Evolutionary conservation across 2,113 vertebrate genomes (phyloP).

Genomic region (Daphoenositta chrysoptera): DNA sequence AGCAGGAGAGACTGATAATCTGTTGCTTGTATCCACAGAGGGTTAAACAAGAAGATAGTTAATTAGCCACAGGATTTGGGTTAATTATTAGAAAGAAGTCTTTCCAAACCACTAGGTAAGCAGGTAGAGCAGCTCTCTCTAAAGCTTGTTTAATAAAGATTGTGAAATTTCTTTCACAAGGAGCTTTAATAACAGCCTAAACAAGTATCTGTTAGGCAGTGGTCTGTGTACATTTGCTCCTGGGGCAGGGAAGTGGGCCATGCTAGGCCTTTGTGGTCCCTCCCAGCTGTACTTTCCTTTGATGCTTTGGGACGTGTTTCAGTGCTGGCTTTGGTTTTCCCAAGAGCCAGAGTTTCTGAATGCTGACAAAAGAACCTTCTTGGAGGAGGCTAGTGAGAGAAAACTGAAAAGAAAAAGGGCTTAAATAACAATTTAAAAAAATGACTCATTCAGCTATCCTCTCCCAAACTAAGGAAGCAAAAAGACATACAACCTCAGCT

Average conservation of each 20-base stretch:
- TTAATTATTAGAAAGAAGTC: slow-evolving; percentile 53
- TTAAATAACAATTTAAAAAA: neutral
- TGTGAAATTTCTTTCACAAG: slow-evolving; percentile 45
- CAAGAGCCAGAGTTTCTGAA: slow-evolving; percentile 29
- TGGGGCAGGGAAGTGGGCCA: neutral
- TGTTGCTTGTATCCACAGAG: neutral
- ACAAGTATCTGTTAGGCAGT: neutral
- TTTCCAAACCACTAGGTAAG: slow-evolving; percentile 57
- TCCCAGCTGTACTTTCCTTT: slow-evolving; percentile 48
- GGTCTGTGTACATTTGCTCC: neutral
- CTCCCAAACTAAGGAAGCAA: neutral
- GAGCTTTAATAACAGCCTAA: slow-evolving; percentile 36
- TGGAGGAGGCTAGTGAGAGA: neutral
- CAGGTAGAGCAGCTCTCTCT: slow-evolving; percentile 47
- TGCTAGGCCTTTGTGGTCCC: neutral
- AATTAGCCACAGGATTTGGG: slow-evolving; percentile 31
- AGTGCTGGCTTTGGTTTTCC: slow-evolving; percentile 16
- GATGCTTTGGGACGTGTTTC: slow-evolving; percentile 52
- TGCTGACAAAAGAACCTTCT: slow-evolving; percentile 52
- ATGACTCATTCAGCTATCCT: neutral
- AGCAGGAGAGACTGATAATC: neutral
- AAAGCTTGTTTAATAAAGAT: slow-evolving; percentile 42
- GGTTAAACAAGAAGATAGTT: slow-evolving; percentile 26
- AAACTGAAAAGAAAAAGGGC: neutral
- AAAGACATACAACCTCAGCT: neutral